Percentiles rank a stretch among this genome's conserved stretches.
Conservation (phyloP, 2,888 invertebrate genomes). For the Exocentrus adspersus region DNA sequence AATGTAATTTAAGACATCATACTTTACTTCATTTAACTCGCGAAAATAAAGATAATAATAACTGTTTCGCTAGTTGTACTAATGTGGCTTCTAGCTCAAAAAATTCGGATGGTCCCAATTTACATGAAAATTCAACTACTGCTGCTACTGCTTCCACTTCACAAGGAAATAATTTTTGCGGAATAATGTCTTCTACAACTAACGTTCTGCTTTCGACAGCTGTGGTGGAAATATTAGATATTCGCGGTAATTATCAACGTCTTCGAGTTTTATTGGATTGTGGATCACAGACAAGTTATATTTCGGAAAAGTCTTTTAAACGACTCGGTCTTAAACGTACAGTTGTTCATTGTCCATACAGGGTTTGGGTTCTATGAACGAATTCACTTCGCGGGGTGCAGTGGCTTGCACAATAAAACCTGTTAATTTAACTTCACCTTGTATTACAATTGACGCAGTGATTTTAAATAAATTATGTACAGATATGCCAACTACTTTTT, state of each 20-base stretch:
- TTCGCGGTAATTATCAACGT: background rate
- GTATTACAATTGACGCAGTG: background rate
- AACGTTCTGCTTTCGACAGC: background rate
- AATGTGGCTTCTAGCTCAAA: too few relatives aligned
- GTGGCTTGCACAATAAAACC: background rate
- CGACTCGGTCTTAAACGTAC: too few relatives aligned
- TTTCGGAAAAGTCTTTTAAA: too few relatives aligned
- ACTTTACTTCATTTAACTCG: background rate
- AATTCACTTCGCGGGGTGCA: background rate
- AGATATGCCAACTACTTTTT: background rate
- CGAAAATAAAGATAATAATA: background rate
- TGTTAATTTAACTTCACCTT: background rate
- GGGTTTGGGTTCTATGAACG: slow-evolving; percentile 1
- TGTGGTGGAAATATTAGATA: background rate
- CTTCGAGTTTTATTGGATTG: background rate
- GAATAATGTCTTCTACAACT: background rate
- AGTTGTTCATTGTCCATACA: too few relatives aligned
- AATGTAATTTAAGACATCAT: background rate
- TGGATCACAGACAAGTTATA: too few relatives aligned
- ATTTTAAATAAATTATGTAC: slow-evolving; percentile 4
- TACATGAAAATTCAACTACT: background rate
- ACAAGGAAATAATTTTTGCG: background rate
- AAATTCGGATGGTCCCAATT: too few relatives aligned
- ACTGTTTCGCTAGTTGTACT: too few relatives aligned
- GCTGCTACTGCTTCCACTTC: background rate